Evolutionary conservation across 2,797 vertebrate genomes (phyloP).

Genomic region (Anabas testudineus): DNA sequence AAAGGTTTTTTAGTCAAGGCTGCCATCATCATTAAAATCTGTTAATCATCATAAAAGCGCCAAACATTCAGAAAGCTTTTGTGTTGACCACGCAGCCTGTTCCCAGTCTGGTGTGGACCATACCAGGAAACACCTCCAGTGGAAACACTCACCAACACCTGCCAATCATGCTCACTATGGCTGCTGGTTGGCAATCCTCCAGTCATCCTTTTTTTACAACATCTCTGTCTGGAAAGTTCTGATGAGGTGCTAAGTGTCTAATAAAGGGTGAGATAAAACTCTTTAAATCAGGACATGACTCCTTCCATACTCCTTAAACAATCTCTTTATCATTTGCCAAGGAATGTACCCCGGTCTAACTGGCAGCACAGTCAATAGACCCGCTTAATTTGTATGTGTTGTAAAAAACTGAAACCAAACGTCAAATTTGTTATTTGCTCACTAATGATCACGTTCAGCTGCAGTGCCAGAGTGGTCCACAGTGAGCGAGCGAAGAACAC

Average conservation of each 20-base stretch:
- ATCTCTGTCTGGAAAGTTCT: constrained; percentile 79
- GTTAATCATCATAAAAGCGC: constrained; percentile 31
- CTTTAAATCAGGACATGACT: constrained; percentile 74
- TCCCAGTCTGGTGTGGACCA: constrained; percentile 37
- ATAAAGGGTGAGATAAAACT: constrained; percentile 81
- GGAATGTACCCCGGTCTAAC: constrained; percentile 33
- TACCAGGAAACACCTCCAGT: constrained; percentile 59
- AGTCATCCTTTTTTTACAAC: constrained; percentile 64
- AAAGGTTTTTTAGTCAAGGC: too few species aligned
- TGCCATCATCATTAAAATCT: constrained; percentile 35
- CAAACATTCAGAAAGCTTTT: constrained; percentile 35
- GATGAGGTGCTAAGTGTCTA: constrained; percentile 86
- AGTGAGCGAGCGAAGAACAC: constrained; percentile 10
- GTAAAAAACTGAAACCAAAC: constrained; percentile 16
- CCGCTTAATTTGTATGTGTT: constrained; percentile 12
- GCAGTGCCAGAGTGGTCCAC: constrained; percentile 7
- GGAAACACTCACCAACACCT: constrained; percentile 71
- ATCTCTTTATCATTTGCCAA: constrained; percentile 68
- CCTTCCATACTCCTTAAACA: constrained; percentile 53
- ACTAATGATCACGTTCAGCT: constrained; percentile 12
- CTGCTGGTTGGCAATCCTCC: constrained; percentile 74
- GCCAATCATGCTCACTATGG: constrained; percentile 58
- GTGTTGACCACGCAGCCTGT: constrained; percentile 32
- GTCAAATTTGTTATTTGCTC: constrained; percentile 26
- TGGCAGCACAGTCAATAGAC: constrained; percentile 26